These are phyloP conservation scores for Xiphophorus birchmanni DNA, from an alignment of 2,797 vertebrate species.

Conservation along the genomic window DNA sequence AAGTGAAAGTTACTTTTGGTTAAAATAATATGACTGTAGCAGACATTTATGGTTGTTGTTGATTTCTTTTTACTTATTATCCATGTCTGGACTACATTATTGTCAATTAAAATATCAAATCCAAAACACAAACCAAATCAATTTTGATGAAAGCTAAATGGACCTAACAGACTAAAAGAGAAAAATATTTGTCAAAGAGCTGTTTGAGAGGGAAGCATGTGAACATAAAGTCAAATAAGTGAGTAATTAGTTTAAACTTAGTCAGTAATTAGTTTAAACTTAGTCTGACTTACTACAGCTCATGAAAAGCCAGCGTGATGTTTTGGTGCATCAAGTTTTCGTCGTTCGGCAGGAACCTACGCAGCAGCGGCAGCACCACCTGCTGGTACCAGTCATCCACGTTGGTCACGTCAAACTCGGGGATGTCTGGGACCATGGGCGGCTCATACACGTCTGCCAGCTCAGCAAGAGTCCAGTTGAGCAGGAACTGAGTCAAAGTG, in stretches of 20 bases:
- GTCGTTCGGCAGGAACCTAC: slow-evolving; percentile 51
- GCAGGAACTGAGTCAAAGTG: slow-evolving; percentile 74
- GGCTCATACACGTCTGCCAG: slow-evolving; percentile 66
- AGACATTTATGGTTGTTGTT: background rate
- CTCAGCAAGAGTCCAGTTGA: slow-evolving; percentile 81
- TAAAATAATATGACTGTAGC: background rate
- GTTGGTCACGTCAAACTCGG: slow-evolving; percentile 58
- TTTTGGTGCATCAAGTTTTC: slow-evolving; percentile 49
- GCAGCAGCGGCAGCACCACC: slow-evolving; percentile 73
- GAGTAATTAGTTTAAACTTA: background rate
- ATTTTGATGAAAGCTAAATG: background rate
- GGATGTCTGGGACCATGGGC: background rate
- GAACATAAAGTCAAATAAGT: background rate
- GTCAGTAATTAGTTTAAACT: background rate
- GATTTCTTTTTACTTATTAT: background rate
- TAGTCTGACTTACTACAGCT: slow-evolving; percentile 75
- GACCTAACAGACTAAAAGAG: background rate
- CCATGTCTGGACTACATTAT: background rate
- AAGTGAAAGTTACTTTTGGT: background rate
- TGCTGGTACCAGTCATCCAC: slow-evolving; percentile 77
- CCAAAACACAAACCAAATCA: background rate
- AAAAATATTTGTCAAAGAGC: background rate
- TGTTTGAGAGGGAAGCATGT: background rate
- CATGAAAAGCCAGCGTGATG: slow-evolving; percentile 73
- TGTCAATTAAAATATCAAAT: background rate